Conservation (phyloP, 2,797 vertebrate species). For the Pseudomugil tenellus region DNA sequence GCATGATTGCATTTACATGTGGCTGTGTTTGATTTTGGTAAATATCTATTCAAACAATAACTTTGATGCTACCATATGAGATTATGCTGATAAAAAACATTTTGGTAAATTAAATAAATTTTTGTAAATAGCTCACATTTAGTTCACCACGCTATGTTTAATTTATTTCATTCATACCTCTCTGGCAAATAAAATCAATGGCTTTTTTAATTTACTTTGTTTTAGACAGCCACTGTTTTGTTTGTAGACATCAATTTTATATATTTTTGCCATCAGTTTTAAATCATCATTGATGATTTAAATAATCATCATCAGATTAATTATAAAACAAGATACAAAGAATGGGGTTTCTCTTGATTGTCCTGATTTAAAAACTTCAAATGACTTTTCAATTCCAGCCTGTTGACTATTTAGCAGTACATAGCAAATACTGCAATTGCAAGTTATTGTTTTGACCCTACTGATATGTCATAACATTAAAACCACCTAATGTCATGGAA, state of each 20-base stretch:
- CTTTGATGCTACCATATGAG: neutral
- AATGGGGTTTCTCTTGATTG: neutral
- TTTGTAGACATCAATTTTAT: neutral
- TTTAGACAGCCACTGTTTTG: neutral
- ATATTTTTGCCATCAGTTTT: neutral
- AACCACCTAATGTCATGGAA: neutral
- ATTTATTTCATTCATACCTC: too few species aligned
- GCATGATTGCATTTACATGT: conserved; percentile 1
- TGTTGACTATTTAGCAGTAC: neutral
- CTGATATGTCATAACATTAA: neutral
- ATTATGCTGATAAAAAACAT: neutral
- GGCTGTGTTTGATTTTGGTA: neutral
- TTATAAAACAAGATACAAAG: neutral
- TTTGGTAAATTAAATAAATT: neutral
- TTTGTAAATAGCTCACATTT: neutral
- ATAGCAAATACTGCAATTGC: neutral
- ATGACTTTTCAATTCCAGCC: neutral
- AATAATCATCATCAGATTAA: too few species aligned
- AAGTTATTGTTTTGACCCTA: neutral
- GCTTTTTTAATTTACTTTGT: neutral
- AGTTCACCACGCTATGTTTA: too few species aligned
- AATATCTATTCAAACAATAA: neutral
- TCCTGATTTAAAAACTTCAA: neutral
- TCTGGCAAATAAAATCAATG: neutral
- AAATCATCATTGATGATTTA: too few species aligned